phyloP scores from a whole-genome alignment of 2,888 invertebrate species.

The Eilema sororculum region DNA sequence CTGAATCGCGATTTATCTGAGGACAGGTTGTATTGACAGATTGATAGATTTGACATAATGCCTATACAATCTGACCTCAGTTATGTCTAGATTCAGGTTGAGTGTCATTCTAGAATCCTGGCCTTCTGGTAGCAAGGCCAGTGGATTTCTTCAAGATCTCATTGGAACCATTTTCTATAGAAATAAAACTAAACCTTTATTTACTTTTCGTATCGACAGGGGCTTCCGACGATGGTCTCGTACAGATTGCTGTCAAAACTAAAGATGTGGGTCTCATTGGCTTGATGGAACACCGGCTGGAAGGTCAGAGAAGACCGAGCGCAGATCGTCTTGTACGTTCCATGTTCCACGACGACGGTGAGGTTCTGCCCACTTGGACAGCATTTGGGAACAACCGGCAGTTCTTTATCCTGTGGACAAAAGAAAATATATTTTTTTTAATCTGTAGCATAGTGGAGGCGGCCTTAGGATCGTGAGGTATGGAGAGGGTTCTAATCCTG shows the following conservation, averaged over 20 bases:
- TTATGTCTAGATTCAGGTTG: too few species aligned
- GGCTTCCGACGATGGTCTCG: conserved; percentile 86
- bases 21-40: too few species aligned
- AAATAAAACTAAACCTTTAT: conserved; percentile 41
- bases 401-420: conserved; percentile 66
- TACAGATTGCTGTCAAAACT: conserved; percentile 80
- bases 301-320: conserved; percentile 74
- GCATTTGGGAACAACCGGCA: conserved; percentile 84
- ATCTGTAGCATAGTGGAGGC: too few species aligned
- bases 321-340: conserved; percentile 68
- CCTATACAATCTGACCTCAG: too few species aligned
- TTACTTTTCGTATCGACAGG: conserved; percentile 86
- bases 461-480: too few species aligned
- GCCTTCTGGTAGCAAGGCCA: too few species aligned
- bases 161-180: neutral
- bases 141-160: too few species aligned
- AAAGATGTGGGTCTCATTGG: conserved; percentile 83
- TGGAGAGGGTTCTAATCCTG: too few species aligned
- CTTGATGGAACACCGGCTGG: conserved; percentile 84
- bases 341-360: conserved; percentile 66
- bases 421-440: conserved; percentile 21
- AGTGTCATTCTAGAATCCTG: too few species aligned
- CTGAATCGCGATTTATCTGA: too few species aligned
- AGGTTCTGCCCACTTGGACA: conserved; percentile 84
- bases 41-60: too few species aligned